Base-by-base conservation (phyloP, 2,113 vertebrate species). In the Chitala chitala region DNA sequence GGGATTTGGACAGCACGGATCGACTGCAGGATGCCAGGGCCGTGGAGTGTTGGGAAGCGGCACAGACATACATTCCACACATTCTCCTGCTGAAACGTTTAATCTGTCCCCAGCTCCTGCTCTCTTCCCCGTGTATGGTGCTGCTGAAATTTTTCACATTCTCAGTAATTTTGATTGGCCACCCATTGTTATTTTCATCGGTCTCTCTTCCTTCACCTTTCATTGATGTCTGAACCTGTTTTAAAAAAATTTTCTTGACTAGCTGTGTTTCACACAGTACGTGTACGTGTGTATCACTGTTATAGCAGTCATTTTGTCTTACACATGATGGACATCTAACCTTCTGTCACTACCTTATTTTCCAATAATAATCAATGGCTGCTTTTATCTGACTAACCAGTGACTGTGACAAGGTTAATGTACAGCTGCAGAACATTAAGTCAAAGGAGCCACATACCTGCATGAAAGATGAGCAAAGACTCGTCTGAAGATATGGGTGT, bases 21-120 rank as follows among this genome's bases (percentile, higher is more conserved):
- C 87, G 85, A 76, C 84, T 85, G 81, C 80, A 89, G 89, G 89
- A 90, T 89, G 86, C 55, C 55, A 84, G 80, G 84, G 84, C 83
- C 78, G 85, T 83, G 85, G 86, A 88, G 80, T 84, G 81, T 76
- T 82, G 85, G 84, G 87, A 90, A 89, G 79, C 68, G 73, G 81
- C 76, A 79, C 81, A 84, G 79, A 86, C 84, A 76, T 64, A 71
- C 86, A 89, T 88, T 82, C 87, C 87, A 56, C 24, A 59, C 85
- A 88, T 89, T 84, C 83, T 77, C 46, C 79, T 69, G n/a, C 80
- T 69, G 69, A 84, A 87, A 79, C 80, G 75, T 81, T 82, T 80
- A 81, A 58, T 75, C 82, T 78, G 26, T 72, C 68, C 79, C n/a
- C 65, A 26, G 33, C 54, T 73, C 36, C 65, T 26, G 55, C 38